A percentile compares a stretch with the other conserved stretches of the same genome.
phyloP scores from a whole-genome alignment of 2,113 vertebrate genomes.

The Aphyosemion australe region DNA sequence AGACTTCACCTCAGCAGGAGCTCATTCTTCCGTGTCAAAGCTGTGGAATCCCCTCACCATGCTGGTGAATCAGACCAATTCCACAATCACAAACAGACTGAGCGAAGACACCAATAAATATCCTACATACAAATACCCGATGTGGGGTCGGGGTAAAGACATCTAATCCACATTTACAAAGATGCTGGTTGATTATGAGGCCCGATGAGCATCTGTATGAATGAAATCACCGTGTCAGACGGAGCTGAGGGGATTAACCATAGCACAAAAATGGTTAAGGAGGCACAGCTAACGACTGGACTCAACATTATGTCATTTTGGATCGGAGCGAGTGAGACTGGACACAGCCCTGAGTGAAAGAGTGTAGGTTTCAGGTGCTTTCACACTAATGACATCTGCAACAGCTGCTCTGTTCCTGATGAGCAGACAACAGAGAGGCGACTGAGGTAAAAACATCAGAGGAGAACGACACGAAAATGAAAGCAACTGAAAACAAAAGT shows the following conservation, averaged over 20 bases:
- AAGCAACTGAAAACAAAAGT: neutral
- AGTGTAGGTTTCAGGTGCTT: conserved; percentile 40
- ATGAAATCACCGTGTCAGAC: conserved; percentile 18
- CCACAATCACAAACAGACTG: conserved; percentile 16
- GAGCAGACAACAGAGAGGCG: conserved; percentile 14
- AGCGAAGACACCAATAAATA: neutral
- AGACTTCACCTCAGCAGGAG: conserved; percentile 48
- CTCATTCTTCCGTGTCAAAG: conserved; percentile 50
- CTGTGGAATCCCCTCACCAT: conserved; percentile 31
- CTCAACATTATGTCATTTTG: conserved; percentile 9
- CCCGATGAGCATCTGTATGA: conserved; percentile 41
- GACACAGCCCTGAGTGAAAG: neutral
- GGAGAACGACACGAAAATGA: conserved; percentile 23
- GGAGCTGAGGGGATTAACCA: conserved; percentile 35
- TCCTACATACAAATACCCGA: neutral
- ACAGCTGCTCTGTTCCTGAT: conserved; percentile 48
- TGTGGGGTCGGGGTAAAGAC: too few species aligned
- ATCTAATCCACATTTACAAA: neutral
- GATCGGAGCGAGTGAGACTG: conserved; percentile 12
- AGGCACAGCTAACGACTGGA: conserved; percentile 18
- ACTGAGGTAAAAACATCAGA: neutral
- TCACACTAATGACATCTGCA: conserved; percentile 44
- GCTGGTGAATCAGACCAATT: conserved; percentile 4
- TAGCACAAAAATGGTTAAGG: conserved; percentile 44
- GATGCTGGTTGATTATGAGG: conserved; percentile 4